Evolutionary conservation across 2,797 vertebrate genomes (phyloP).

Genomic region (Hypotaenidia philippensis): DNA sequence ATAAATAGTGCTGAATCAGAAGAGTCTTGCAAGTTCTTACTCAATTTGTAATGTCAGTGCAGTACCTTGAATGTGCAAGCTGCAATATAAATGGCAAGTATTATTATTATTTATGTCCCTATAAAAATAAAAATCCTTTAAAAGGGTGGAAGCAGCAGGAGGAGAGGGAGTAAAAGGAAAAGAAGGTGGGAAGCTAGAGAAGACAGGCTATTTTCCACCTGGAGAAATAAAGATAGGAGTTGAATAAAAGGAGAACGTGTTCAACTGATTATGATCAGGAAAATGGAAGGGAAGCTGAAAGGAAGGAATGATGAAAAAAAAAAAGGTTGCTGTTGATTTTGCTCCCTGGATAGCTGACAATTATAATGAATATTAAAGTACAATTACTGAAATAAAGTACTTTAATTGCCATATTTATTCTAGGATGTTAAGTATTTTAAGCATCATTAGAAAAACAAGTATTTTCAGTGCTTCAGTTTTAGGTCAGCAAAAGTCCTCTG

Average conservation of each 20-base stretch:
- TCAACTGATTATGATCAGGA: neutral
- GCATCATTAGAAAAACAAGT: neutral
- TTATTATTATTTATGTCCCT: slow-evolving; percentile 38
- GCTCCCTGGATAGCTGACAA: neutral
- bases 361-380: neutral
- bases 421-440: neutral
- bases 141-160: neutral
- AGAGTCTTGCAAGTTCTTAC: slow-evolving; percentile 30
- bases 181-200: neutral
- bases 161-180: neutral
- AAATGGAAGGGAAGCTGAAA: neutral
- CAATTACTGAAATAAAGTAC: neutral
- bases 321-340: neutral
- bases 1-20: slow-evolving; percentile 58
- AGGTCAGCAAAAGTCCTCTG: neutral
- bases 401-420: neutral
- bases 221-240: neutral
- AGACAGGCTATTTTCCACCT: neutral
- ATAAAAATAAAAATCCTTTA: slow-evolving; percentile 39
- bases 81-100: slow-evolving; percentile 23
- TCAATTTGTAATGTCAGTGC: slow-evolving; percentile 39
- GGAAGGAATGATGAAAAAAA: neutral
- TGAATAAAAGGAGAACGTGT: neutral
- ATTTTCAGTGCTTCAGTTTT: neutral
- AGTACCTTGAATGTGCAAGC: slow-evolving; percentile 12